These are phyloP conservation scores for Corvus moneduloides DNA, from an alignment of 2,113 vertebrate species.

Conservation along the genomic window DNA sequence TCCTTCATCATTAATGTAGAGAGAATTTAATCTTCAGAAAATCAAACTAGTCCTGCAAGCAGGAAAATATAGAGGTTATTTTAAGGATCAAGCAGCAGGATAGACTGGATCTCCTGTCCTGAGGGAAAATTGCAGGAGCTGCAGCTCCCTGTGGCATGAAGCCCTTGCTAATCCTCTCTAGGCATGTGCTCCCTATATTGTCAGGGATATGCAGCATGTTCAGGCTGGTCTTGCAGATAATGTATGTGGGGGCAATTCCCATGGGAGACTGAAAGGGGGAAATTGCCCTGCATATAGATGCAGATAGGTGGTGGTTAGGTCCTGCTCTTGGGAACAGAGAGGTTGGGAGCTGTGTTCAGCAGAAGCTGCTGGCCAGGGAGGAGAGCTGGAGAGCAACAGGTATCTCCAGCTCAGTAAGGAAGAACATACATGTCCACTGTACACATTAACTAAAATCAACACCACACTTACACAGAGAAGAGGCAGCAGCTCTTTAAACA, in stretches of 20 bases:
- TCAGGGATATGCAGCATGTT: neutral
- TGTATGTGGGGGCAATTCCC: neutral
- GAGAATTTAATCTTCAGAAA: conserved; percentile 28
- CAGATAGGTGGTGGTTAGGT: neutral
- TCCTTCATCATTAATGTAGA: neutral
- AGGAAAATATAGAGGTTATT: neutral
- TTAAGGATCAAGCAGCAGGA: conserved; percentile 35
- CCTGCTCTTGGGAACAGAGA: neutral
- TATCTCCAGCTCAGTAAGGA: neutral
- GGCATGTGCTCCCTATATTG: fast-evolving
- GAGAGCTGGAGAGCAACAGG: neutral
- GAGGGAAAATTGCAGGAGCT: neutral
- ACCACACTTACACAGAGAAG: neutral
- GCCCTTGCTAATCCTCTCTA: neutral
- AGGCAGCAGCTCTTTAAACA: neutral
- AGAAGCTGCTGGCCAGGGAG: neutral
- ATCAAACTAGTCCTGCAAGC: neutral
- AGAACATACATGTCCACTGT: neutral
- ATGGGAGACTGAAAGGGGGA: neutral
- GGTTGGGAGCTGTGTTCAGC: neutral
- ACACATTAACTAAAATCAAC: neutral
- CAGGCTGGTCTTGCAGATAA: neutral
- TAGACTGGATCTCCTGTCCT: neutral
- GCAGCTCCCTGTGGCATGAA: neutral
- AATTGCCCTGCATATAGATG: neutral